These are phyloP conservation scores for Machaerirhynchus nigripectus DNA, from an alignment of 2,113 vertebrate species.

Conservation along the genomic window DNA sequence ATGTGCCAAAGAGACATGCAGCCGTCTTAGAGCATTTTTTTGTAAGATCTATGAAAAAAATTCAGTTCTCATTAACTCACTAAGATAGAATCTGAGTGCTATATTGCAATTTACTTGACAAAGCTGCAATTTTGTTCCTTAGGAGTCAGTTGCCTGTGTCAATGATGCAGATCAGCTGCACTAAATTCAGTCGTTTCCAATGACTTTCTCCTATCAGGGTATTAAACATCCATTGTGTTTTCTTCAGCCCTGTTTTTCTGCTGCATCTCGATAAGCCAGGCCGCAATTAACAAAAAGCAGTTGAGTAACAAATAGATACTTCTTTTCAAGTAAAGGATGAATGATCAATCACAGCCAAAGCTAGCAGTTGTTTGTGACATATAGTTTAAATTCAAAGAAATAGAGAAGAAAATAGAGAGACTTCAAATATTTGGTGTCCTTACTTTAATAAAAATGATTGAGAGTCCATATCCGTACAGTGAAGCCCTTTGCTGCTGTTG, in stretches of 20 bases:
- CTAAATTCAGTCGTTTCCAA: background rate
- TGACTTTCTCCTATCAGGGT: background rate
- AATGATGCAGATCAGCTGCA: background rate
- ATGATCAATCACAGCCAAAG: background rate
- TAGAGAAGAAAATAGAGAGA: background rate
- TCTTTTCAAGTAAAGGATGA: background rate
- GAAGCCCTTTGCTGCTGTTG: background rate
- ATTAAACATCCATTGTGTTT: background rate
- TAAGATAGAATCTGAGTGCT: background rate
- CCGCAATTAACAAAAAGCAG: background rate
- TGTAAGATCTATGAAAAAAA: background rate
- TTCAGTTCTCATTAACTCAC: background rate
- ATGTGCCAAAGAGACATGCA: background rate
- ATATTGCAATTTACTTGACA: background rate
- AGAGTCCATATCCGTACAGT: background rate
- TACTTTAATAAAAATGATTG: background rate
- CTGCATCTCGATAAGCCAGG: fast-evolving
- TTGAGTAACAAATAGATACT: background rate
- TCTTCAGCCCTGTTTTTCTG: background rate
- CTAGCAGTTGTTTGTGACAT: background rate
- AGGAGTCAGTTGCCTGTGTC: background rate
- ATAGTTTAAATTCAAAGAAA: background rate
- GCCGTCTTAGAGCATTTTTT: background rate
- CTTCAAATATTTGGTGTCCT: background rate
- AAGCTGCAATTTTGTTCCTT: background rate